Evolutionary conservation across 1,140 invertebrate species (phyloP).

Genomic region (Brachionus sp.): DNA sequence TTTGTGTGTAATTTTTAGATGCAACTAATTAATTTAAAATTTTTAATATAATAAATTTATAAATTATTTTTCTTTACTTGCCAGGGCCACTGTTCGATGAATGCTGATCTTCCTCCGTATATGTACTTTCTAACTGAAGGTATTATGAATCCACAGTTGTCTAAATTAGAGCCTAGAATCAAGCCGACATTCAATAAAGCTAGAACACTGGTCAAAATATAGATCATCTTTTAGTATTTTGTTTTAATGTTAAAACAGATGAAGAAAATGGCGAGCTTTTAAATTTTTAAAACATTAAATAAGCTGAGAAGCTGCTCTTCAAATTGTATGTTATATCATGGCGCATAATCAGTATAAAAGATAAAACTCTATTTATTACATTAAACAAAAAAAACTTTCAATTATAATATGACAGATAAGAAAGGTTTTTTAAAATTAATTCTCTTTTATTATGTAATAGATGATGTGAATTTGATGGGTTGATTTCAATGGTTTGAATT

Average conservation of each 20-base stretch:
- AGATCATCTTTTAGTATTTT: background rate
- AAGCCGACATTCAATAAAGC: background rate
- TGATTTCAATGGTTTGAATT: background rate
- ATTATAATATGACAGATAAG: background rate
- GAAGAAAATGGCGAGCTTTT: background rate
- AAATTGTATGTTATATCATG: background rate
- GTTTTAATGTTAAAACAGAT: background rate
- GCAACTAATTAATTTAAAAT: background rate
- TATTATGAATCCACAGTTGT: conserved; percentile 6
- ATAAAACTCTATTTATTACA: background rate
- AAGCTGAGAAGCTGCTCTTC: background rate
- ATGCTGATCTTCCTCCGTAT: background rate
- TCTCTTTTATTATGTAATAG: background rate
- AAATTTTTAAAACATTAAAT: background rate
- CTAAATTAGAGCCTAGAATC: background rate
- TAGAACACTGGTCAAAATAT: background rate
- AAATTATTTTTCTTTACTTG: conserved; percentile 9
- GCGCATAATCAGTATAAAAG: background rate
- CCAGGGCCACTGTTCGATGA: conserved; percentile 44
- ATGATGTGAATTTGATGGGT: background rate
- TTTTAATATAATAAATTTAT: background rate
- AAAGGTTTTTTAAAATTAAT: background rate
- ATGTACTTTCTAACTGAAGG: conserved; percentile 30
- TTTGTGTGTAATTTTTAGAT: conserved; percentile 36
- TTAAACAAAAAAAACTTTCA: background rate